These are phyloP conservation scores for Leptodactylus fallax DNA, from an alignment of 2,797 vertebrate species.

Conservation along the genomic window DNA sequence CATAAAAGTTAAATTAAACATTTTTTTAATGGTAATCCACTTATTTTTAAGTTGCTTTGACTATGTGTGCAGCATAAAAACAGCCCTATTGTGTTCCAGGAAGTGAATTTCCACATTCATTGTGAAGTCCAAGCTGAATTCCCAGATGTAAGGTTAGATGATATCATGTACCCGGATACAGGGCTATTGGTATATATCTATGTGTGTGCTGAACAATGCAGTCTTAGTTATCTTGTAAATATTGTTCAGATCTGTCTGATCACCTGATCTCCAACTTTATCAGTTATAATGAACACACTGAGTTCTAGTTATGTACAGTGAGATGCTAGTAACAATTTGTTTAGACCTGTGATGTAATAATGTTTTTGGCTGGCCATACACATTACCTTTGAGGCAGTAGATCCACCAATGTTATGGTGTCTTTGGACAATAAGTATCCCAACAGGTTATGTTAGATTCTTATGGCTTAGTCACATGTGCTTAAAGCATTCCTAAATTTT, in stretches of 20 bases:
- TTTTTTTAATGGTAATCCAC: neutral
- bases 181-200: constrained; percentile 52
- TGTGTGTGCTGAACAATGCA: constrained; percentile 49
- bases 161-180: constrained; percentile 61
- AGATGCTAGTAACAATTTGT: neutral
- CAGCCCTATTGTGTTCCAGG: constrained; percentile 61
- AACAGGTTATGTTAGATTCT: too few relatives aligned
- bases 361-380: neutral
- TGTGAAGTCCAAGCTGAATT: constrained; percentile 59
- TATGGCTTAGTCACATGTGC: too few relatives aligned
- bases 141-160: constrained; percentile 62
- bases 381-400: neutral
- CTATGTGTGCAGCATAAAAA: constrained; percentile 27
- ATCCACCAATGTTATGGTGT: too few relatives aligned
- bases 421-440: too few relatives aligned
- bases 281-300: neutral
- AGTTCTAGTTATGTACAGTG: neutral
- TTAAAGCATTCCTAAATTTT: too few relatives aligned
- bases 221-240: constrained; percentile 58
- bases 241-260: constrained; percentile 48
- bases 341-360: neutral
- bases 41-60: constrained; percentile 21
- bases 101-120: constrained; percentile 62
- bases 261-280: constrained; percentile 29
- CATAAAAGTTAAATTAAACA: neutral